Percentiles rank a stretch among this genome's conserved stretches.
phyloP scores from a whole-genome alignment of 2,797 vertebrate species.

The Phrynocephalus forsythii region DNA sequence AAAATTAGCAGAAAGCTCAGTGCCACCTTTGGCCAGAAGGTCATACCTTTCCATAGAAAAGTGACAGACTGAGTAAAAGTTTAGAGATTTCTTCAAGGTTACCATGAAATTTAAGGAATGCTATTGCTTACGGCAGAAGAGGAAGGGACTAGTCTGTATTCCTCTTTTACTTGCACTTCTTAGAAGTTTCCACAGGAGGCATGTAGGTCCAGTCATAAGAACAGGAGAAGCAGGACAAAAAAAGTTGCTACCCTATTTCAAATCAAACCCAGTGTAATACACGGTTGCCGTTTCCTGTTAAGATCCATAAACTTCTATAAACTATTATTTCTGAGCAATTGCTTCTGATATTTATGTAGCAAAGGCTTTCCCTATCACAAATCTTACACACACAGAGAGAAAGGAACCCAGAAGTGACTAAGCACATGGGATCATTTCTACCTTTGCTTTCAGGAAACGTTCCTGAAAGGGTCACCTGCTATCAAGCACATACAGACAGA shows the following conservation, averaged over 20 bases:
- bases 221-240: background rate
- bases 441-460: background rate
- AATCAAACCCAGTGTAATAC: background rate
- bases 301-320: background rate
- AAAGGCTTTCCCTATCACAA: background rate
- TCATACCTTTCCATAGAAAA: no score
- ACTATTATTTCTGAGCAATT: background rate
- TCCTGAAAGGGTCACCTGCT: background rate
- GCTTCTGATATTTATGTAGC: background rate
- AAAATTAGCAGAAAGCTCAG: no score
- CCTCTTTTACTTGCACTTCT: background rate
- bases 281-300: background rate
- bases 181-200: background rate
- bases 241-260: background rate
- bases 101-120: background rate
- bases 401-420: background rate
- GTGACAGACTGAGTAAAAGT: no score
- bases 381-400: background rate
- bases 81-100: background rate
- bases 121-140: background rate
- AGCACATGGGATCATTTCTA: background rate
- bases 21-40: no score
- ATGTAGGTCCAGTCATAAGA: background rate
- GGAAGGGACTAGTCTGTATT: background rate
- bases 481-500: background rate